Evolutionary conservation across 2,797 vertebrate genomes (phyloP), one percentile per base, ranked within the genome.

Genomic region (Knipowitschia caucasica): DNA sequence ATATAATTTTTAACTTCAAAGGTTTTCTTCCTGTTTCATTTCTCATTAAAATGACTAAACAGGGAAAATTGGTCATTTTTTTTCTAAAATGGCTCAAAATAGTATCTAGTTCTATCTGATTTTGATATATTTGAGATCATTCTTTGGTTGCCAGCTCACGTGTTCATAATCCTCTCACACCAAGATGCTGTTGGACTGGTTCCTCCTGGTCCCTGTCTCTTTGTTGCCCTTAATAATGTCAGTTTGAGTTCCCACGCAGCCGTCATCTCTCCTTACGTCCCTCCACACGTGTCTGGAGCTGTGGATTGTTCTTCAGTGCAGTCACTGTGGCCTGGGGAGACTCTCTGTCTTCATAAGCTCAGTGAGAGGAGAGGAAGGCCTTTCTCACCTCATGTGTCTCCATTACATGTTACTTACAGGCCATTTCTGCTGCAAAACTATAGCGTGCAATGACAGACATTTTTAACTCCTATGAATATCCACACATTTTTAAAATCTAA

Each of bases 271-370:
- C 56, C 62, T 66, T 69, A 71, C 67, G 62, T 65, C 69, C 60
- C 47, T 47, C 70, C 56, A 42, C 56, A 76, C 46, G 54, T 65
- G 56, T n/a, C 65, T 67, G 72, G 70, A 53, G 68, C 55, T 42
- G n/a, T n/a, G 67, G 53, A 38, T 69, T 52, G 76, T 78, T 64
- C 69, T 71, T 82, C 78, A 80, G 68, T 7, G 20, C 53, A 63
- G 51, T 71, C 76, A 78, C 78, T 76, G 75, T 79, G 67, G 67
- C 53, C 82, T 69, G 44, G 56, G 42, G 77, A 68, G 78, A 84
- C 69, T 73, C 71, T 86, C 77, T 34, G 62, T 86, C 82, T 80
- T 80, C 75, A 86, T 86, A 75, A 80, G 66, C 53, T 78, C 77
- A 74, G 63, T 81, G 74, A 77, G 69, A 71, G 66, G 74, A 77